These are phyloP conservation scores for Terrapene triunguis DNA, from an alignment of 2,113 vertebrate genomes.

Conservation along the genomic window DNA sequence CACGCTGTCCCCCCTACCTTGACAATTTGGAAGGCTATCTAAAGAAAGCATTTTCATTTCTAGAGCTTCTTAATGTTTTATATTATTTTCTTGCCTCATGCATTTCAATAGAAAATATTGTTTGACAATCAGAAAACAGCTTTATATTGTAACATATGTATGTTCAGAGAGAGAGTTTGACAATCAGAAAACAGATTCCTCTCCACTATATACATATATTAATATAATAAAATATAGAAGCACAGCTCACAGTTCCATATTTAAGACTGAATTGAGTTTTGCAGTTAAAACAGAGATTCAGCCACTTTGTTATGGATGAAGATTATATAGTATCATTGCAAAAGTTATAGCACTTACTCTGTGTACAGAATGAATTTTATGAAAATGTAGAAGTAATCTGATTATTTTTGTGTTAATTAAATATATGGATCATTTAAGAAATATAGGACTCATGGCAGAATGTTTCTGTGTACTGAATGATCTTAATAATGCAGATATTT, in stretches of 20 bases:
- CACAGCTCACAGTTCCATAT: background rate
- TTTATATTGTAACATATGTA: background rate
- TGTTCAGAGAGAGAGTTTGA: background rate
- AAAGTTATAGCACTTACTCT: background rate
- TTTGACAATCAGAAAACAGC: background rate
- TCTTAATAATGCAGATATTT: background rate
- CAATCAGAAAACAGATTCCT: background rate
- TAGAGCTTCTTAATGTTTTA: background rate
- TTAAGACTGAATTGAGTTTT: background rate
- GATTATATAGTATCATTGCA: background rate
- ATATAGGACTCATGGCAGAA: background rate
- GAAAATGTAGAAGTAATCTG: background rate
- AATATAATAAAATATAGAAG: background rate
- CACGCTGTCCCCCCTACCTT: accelerated
- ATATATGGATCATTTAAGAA: background rate
- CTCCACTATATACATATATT: too few species aligned
- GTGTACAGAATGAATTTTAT: background rate
- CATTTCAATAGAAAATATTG: background rate
- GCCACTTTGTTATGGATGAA: background rate
- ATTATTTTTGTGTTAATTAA: background rate
- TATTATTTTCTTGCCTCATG: background rate
- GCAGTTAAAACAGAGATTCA: background rate
- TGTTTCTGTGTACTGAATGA: background rate
- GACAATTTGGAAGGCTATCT: background rate
- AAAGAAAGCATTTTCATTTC: background rate